phyloP scores from a whole-genome alignment of 1,140 invertebrate species.

The Bombus impatiens region DNA sequence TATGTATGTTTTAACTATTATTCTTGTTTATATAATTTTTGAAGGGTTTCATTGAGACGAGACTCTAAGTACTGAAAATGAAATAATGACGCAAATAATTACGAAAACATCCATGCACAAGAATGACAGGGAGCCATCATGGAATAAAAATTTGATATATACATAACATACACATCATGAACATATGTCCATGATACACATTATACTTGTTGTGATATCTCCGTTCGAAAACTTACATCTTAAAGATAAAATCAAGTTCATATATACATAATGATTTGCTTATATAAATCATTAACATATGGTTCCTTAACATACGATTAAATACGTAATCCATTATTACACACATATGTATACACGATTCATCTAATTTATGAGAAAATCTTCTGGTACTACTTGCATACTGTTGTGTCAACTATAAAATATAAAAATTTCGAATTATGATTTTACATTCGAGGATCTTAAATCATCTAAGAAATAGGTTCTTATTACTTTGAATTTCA shows the following conservation, averaged over 20 bases:
- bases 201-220: not conserved
- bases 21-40: not conserved
- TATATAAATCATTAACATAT: not conserved
- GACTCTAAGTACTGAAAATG: not conserved
- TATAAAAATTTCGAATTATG: conserved; percentile 10
- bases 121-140: conserved; percentile 40
- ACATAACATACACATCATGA: not conserved
- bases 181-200: too few relatives aligned
- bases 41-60: conserved; percentile 1
- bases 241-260: not conserved
- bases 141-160: not conserved
- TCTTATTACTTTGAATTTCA: not conserved
- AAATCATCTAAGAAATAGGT: conserved; percentile 25
- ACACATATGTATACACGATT: not conserved
- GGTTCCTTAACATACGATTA: not conserved
- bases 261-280: not conserved
- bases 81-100: conserved; percentile 9
- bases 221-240: not conserved
- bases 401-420: not conserved
- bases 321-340: not conserved
- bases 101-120: conserved; percentile 27
- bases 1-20: not conserved
- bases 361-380: not conserved
- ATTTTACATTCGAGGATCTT: not conserved
- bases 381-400: not conserved